Evolutionary conservation across 1,140 invertebrate genomes (phyloP).

Genomic region (Chironomus tepperi): DNA sequence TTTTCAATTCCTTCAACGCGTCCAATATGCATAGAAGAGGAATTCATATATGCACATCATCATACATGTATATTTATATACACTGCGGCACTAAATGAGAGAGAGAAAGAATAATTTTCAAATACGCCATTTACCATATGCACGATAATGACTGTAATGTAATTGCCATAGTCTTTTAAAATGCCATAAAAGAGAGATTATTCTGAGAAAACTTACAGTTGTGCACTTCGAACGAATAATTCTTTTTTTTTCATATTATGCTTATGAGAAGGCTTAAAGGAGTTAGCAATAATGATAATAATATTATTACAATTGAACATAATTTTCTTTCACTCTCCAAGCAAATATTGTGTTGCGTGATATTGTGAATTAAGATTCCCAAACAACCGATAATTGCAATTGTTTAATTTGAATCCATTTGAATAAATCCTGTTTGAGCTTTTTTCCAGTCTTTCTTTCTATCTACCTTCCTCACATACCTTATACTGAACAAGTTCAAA

Average conservation of each 20-base stretch:
- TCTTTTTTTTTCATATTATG: background rate
- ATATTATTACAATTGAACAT: constrained; percentile 14
- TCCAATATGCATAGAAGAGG: no score
- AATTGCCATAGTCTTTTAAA: background rate
- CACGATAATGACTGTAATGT: constrained; percentile 20
- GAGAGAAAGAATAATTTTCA: background rate
- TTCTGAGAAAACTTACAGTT: constrained; percentile 14
- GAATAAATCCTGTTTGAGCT: background rate
- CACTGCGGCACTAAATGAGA: background rate
- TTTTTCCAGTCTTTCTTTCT: no score
- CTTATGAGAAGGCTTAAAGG: constrained; percentile 4
- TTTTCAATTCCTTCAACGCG: background rate
- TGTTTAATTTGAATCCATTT: constrained; percentile 4
- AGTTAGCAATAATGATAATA: background rate
- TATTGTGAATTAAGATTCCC: background rate
- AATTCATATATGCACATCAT: no score
- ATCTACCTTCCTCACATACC: no score
- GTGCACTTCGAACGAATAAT: constrained; percentile 1
- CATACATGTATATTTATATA: no score
- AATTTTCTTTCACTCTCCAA: background rate
- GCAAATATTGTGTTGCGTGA: background rate
- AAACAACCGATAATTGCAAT: background rate
- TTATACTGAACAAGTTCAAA: background rate
- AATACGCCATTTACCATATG: constrained; percentile 19
- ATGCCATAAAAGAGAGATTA: background rate